phyloP scores from a whole-genome alignment of 2,797 vertebrate species.

The Lerista edwardsae region DNA sequence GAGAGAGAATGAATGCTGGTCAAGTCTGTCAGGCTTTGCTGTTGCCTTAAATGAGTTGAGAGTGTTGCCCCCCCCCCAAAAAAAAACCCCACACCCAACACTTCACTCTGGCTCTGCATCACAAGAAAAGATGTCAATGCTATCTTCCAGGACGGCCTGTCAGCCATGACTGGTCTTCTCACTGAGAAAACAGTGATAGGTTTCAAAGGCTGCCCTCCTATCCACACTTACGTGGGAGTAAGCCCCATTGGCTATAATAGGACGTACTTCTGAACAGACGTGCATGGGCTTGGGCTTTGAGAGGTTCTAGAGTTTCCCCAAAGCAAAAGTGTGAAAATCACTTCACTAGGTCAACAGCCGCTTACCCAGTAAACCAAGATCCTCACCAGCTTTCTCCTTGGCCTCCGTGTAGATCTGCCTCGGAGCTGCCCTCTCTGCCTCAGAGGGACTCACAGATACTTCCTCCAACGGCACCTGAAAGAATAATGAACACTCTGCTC shows the following conservation, averaged over 20 bases:
- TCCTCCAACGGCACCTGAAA: conserved; percentile 14
- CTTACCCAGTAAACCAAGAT: conserved; percentile 12
- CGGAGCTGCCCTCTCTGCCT: neutral
- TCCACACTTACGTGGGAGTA: too few species aligned
- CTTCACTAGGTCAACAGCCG: too few species aligned
- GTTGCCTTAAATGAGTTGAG: neutral
- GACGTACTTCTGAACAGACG: too few species aligned
- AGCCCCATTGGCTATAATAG: too few species aligned
- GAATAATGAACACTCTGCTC: neutral
- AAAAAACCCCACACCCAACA: neutral
- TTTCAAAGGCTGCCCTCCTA: too few species aligned
- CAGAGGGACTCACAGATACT: neutral
- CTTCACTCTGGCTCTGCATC: too few species aligned
- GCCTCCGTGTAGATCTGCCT: neutral
- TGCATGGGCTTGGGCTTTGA: too few species aligned
- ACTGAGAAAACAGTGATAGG: too few species aligned
- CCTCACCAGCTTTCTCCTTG: neutral
- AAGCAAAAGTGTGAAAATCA: neutral
- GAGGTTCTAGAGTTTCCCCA: neutral
- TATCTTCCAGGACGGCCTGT: neutral
- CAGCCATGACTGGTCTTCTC: neutral
- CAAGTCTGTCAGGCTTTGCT: neutral
- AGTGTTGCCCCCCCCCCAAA: too few species aligned
- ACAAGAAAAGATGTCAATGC: neutral
- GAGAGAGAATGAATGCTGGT: neutral